Conservation (phyloP, 2,888 invertebrate species). For the Steinernema scapterisci region DNA sequence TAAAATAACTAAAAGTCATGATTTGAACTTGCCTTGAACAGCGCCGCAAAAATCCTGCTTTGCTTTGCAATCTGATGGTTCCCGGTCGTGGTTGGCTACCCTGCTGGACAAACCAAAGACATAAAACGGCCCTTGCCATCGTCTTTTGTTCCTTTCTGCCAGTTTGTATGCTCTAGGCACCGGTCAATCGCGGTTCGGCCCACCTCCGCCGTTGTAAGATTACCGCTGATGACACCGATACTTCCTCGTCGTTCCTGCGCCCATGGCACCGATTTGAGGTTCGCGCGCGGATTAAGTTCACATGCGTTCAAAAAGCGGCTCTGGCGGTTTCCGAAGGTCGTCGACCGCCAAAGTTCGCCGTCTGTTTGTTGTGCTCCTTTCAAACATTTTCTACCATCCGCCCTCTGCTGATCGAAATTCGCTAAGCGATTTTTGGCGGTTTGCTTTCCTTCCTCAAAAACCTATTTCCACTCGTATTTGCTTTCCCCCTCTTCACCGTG, state of each 20-base stretch:
- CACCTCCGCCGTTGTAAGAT: background rate
- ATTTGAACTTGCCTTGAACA: no score
- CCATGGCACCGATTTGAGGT: conserved; percentile 10
- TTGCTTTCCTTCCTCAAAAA: background rate
- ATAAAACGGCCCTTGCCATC: no score
- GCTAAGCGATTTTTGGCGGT: background rate
- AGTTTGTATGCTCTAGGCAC: background rate
- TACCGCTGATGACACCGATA: background rate
- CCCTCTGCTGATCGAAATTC: background rate
- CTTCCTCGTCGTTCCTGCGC: conserved; percentile 1
- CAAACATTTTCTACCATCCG: background rate
- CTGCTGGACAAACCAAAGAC: no score
- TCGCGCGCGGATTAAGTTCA: conserved; percentile 1
- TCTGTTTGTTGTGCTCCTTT: conserved; percentile 1
- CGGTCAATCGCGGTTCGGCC: background rate
- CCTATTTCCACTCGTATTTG: background rate
- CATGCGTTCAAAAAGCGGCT: conserved; percentile 13
- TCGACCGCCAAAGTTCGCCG: background rate
- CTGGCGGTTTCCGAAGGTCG: conserved; percentile 2
- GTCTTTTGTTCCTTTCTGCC: no score
- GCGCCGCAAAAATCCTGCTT: no score
- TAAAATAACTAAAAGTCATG: no score
- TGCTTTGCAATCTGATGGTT: no score
- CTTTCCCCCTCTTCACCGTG: background rate
- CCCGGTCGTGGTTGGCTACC: no score